phyloP scores from a whole-genome alignment of 2,113 vertebrate species.

The Prunella fulvescens region DNA sequence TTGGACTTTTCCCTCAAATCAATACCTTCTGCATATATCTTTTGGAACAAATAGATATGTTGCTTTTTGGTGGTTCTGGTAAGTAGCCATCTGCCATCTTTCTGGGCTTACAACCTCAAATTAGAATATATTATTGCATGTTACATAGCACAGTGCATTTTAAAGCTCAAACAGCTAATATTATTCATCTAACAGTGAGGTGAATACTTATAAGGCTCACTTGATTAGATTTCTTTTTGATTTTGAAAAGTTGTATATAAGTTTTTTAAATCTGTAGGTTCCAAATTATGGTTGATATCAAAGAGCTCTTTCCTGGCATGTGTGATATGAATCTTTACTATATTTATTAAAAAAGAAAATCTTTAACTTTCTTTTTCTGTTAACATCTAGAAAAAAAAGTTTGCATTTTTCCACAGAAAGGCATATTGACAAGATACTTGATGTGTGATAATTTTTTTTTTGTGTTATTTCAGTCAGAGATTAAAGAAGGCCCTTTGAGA shows the following conservation, averaged over 20 bases:
- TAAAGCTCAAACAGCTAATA: neutral
- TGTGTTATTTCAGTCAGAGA: neutral
- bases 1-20: constrained; percentile 96
- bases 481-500: neutral
- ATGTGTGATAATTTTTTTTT: neutral
- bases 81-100: constrained; percentile 10
- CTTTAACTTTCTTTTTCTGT: neutral
- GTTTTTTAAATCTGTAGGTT: neutral
- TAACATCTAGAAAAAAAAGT: neutral
- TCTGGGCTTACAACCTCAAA: neutral
- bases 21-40: constrained; percentile 94
- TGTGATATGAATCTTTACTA: neutral
- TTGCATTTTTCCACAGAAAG: neutral
- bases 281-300: neutral
- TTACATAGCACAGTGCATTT: neutral
- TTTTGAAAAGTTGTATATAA: neutral
- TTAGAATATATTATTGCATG: neutral
- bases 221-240: neutral
- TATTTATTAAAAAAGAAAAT: neutral
- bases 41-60: constrained; percentile 93
- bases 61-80: constrained; percentile 96
- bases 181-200: neutral
- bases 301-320: neutral
- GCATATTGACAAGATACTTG: neutral
- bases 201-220: neutral